These are phyloP conservation scores for Ophonus ardosiacus DNA, from an alignment of 2,888 invertebrate genomes.

Conservation along the genomic window DNA sequence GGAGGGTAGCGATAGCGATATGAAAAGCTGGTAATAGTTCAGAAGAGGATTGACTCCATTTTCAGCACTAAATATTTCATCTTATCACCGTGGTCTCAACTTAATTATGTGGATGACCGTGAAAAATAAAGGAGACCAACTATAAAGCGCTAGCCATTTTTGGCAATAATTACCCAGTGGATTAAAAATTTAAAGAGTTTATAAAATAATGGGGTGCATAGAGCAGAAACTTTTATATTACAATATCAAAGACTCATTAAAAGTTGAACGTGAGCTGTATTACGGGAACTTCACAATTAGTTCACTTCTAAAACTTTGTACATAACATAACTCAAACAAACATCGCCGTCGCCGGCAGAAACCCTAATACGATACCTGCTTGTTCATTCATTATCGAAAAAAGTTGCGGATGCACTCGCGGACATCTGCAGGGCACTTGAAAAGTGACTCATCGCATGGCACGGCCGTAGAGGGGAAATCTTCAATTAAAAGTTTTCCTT, in stretches of 20 bases:
- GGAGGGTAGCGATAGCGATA: neutral
- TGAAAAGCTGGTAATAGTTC: slow-evolving; percentile 45
- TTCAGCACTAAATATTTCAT: slow-evolving; percentile 23
- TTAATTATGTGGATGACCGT: slow-evolving; percentile 50
- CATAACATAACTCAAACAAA: slow-evolving; percentile 64
- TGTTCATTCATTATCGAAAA: slow-evolving; percentile 63
- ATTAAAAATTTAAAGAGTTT: slow-evolving; percentile 64
- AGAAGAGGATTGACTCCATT: slow-evolving; percentile 49
- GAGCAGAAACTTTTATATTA: slow-evolving; percentile 64
- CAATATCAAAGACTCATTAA: slow-evolving; percentile 65
- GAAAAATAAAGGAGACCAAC: slow-evolving; percentile 34
- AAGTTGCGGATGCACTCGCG: slow-evolving; percentile 48
- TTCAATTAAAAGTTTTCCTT: slow-evolving; percentile 67
- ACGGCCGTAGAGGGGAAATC: slow-evolving; percentile 64
- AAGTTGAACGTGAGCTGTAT: slow-evolving; percentile 64
- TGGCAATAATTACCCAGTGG: slow-evolving; percentile 61
- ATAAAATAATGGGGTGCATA: slow-evolving; percentile 64
- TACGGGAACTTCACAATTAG: slow-evolving; percentile 64
- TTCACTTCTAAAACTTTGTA: slow-evolving; percentile 64
- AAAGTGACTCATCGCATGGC: neutral
- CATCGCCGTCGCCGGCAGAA: slow-evolving; percentile 62
- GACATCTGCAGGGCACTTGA: slow-evolving; percentile 47
- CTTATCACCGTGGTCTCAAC: slow-evolving; percentile 5
- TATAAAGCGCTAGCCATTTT: slow-evolving; percentile 51
- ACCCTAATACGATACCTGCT: slow-evolving; percentile 60